A percentile compares a stretch with the other conserved stretches of the same genome.
These are phyloP conservation scores for Melipona quadrifasciata DNA, from an alignment of 1,140 invertebrate species.

Conservation along the genomic window DNA sequence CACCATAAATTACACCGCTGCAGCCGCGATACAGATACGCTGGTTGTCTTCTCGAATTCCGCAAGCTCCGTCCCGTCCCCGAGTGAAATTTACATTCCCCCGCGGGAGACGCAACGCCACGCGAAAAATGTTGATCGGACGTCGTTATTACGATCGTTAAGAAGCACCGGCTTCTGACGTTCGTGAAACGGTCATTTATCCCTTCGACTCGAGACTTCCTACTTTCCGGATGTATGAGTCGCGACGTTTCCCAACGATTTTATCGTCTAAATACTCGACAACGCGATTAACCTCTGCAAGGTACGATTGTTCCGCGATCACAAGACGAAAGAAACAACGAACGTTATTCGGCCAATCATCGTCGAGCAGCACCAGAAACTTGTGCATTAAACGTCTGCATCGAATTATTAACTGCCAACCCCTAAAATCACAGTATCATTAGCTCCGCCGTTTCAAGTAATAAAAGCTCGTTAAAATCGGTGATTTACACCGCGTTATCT, in stretches of 20 bases:
- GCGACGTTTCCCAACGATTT: background rate
- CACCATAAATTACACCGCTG: constrained; percentile 22
- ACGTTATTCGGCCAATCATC: background rate
- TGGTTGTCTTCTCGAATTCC: constrained; percentile 26
- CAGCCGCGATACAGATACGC: background rate
- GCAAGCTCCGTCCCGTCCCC: background rate
- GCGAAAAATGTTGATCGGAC: constrained; percentile 21
- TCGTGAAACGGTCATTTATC: background rate
- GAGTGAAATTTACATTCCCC: constrained; percentile 26
- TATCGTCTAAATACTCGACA: background rate
- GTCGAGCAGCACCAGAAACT: background rate
- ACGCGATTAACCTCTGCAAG: background rate
- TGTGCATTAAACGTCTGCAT: background rate
- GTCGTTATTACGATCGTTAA: constrained; percentile 39
- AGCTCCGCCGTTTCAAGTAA: background rate
- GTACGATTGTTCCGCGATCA: background rate
- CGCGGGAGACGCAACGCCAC: background rate
- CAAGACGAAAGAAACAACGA: background rate
- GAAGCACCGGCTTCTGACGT: background rate
- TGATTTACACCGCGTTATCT: constrained; percentile 16
- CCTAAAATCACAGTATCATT: constrained; percentile 26
- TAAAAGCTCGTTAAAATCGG: constrained; percentile 32
- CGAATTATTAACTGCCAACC: background rate
- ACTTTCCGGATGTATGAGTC: background rate
- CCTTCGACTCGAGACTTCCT: background rate